Base-by-base conservation (phyloP, 2,113 vertebrate genomes). In the Neogobius melanostomus region DNA sequence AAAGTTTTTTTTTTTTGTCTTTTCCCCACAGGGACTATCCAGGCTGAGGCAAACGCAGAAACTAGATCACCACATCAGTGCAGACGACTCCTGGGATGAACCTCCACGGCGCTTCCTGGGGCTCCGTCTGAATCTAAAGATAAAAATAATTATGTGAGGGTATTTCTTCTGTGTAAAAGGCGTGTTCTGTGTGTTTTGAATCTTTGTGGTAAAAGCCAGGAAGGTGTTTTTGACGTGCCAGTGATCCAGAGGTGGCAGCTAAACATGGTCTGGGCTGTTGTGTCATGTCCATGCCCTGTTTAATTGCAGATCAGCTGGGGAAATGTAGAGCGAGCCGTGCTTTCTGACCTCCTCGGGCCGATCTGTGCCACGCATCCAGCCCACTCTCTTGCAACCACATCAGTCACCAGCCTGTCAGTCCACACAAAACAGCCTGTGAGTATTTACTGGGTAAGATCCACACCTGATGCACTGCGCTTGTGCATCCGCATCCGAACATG, bases 271-370 rank as follows among this genome's bases (percentile, higher is more conserved):
- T 76, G 72, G 65, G 76, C 84, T 47, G 77, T 57, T 78, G 76
- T 72, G 76, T 88, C 80, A 88, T 81, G 82, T 87, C 84, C 74
- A 36, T 78, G 77, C 74, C 81, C 79, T 69, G 76, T 87, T 88
- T 90, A 86, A 89, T 85, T 80, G 75, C 76, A 87, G 87, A 88
- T 85, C 79, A 82, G 75, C 81, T 79, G 72, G 82, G 79, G 82
- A 83, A 88, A 85, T 67, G 65, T 72, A 90, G 74, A 64, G 0
- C 72, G 81, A 80, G 80, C 84, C 68, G 79, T 60, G 78, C 78
- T 87, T 86, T 84, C 75, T 84, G 80, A 88, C 85, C 82, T 87
- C 88, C 82, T 80, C 17, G 46, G 74, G 75, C 84, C 68, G 71
- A 79, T 88, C 80, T 61, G 68, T 84, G 82, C 84, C 83, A 83